A percentile compares a stretch with the other conserved stretches of the same genome.
phyloP scores from a whole-genome alignment of 2,888 invertebrate species.

The Lamellibrachia columna region DNA sequence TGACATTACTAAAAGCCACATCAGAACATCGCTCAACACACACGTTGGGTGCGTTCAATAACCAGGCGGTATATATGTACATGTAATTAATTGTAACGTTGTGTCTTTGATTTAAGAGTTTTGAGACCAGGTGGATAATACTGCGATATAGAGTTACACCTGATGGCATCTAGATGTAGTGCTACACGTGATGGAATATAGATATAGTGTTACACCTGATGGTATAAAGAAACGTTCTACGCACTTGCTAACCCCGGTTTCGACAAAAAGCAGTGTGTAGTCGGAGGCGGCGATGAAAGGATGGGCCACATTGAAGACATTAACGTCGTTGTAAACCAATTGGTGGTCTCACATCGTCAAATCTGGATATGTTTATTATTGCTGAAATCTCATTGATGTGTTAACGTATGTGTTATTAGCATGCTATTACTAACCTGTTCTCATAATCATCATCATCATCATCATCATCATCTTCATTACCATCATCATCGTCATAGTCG shows the following conservation, averaged over 20 bases:
- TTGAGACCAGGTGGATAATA: neutral
- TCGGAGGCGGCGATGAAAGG: too few species aligned
- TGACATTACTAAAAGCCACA: neutral
- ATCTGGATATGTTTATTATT: too few species aligned
- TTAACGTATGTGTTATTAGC: too few species aligned
- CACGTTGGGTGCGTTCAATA: neutral
- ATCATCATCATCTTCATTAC: neutral
- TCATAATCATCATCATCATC: neutral
- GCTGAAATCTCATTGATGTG: too few species aligned
- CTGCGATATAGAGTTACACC: neutral
- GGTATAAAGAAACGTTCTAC: neutral
- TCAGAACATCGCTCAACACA: neutral
- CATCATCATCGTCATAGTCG: neutral
- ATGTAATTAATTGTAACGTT: constrained; percentile 20
- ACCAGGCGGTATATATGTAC: constrained; percentile 20
- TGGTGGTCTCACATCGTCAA: too few species aligned
- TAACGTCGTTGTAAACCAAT: too few species aligned
- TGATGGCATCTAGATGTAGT: too few species aligned
- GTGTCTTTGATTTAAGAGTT: constrained; percentile 20
- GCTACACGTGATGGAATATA: neutral
- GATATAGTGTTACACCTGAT: neutral
- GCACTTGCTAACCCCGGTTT: neutral
- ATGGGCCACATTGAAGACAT: too few species aligned
- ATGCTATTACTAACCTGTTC: too few species aligned
- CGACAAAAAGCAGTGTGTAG: too few species aligned